phyloP scores from a whole-genome alignment of 2,113 vertebrate genomes.

The Leptobrachium ailaonicum region DNA sequence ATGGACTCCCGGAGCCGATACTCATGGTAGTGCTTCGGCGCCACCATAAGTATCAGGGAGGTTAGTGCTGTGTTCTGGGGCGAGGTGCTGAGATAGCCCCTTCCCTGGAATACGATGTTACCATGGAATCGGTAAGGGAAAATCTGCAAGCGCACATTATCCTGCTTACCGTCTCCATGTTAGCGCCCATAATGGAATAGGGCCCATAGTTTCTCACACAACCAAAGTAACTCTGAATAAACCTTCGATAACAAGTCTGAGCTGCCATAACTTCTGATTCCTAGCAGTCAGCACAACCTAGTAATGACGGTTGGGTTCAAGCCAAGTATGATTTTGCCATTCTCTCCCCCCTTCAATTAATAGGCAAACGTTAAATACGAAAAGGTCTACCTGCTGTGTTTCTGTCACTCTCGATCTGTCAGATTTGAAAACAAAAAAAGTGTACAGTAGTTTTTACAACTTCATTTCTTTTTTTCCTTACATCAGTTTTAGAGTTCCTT shows the following conservation, averaged over 20 bases:
- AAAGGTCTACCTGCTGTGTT: background rate
- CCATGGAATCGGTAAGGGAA: too few species aligned
- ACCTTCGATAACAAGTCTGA: background rate
- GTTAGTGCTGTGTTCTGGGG: too few species aligned
- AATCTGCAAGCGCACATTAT: too few species aligned
- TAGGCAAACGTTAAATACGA: background rate
- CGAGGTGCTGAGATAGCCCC: too few species aligned
- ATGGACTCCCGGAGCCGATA: too few species aligned
- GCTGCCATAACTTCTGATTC: background rate
- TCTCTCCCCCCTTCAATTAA: background rate
- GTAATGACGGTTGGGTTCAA: background rate
- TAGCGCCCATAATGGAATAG: too few species aligned
- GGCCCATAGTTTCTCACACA: background rate
- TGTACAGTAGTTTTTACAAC: background rate
- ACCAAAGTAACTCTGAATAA: background rate
- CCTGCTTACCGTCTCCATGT: too few species aligned
- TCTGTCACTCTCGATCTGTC: background rate
- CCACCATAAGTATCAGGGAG: too few species aligned
- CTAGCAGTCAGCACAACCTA: background rate
- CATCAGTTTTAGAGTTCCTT: too few species aligned
- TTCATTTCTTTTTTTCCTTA: too few species aligned
- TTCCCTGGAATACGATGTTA: too few species aligned
- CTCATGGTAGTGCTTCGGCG: too few species aligned
- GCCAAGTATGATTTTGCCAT: background rate
- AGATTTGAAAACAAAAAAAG: background rate